These are phyloP conservation scores for Hyperoodon ampullatus DNA, from an alignment of 2,113 vertebrate genomes.

Conservation along the genomic window DNA sequence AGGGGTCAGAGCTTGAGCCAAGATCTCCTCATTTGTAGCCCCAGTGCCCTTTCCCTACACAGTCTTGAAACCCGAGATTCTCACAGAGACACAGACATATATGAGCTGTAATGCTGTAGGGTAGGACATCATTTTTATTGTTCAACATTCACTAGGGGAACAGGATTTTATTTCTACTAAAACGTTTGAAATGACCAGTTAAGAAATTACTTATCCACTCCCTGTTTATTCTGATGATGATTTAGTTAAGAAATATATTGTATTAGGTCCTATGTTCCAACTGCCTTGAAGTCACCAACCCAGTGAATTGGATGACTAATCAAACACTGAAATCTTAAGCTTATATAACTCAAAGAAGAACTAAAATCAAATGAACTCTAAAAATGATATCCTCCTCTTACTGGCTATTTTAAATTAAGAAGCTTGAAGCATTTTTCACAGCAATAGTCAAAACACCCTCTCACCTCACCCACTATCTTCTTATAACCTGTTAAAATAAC, in stretches of 20 bases:
- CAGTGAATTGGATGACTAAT: conserved; percentile 1
- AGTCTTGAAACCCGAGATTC: background rate
- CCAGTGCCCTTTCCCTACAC: background rate
- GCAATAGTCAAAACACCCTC: conserved; percentile 54
- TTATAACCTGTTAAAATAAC: conserved; percentile 84
- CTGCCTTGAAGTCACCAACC: background rate
- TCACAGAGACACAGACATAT: background rate
- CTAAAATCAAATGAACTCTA: conserved; percentile 29
- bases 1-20: background rate
- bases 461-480: conserved; percentile 50
- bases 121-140: background rate
- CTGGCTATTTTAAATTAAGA: conserved; percentile 54
- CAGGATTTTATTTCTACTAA: background rate
- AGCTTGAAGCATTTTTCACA: conserved; percentile 63
- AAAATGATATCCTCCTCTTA: conserved; percentile 41
- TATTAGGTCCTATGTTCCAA: background rate
- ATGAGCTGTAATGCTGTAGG: background rate
- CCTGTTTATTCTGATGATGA: conserved; percentile 11
- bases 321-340: conserved; percentile 23
- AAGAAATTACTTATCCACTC: background rate
- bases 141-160: background rate
- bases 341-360: background rate
- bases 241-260: conserved; percentile 41
- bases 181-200: background rate
- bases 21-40: background rate